A percentile compares a stretch with the other conserved stretches of the same genome.
These are phyloP conservation scores for Oxyteleia sp. DNA, from an alignment of 2,888 invertebrate genomes.

Conservation along the genomic window DNA sequence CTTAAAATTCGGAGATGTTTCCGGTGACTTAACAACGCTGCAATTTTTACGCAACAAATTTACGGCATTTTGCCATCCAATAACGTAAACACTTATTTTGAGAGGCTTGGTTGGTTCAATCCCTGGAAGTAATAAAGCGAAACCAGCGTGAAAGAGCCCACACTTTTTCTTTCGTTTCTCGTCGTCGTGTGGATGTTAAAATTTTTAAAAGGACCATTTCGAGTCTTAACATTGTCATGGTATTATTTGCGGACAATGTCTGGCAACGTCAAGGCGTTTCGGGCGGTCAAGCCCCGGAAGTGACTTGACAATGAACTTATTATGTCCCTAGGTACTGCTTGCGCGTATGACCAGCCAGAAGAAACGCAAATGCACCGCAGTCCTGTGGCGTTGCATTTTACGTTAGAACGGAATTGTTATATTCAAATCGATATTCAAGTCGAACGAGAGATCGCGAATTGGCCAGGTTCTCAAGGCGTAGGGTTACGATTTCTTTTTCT, in stretches of 20 bases:
- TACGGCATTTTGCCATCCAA: neutral
- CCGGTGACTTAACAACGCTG: too few species aligned
- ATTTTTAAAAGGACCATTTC: constrained; percentile 57
- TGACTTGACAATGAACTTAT: constrained; percentile 82
- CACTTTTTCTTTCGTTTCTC: constrained; percentile 34
- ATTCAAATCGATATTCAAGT: constrained; percentile 77
- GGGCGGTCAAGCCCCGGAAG: constrained; percentile 84
- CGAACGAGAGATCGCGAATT: constrained; percentile 60
- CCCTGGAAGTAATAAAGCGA: constrained; percentile 57
- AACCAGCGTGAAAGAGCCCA: constrained; percentile 49
- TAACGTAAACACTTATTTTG: constrained; percentile 26
- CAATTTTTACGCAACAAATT: constrained; percentile 35
- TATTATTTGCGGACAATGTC: constrained; percentile 82
- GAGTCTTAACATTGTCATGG: constrained; percentile 56
- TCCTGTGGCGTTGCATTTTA: constrained; percentile 47
- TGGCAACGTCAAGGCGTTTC: constrained; percentile 80
- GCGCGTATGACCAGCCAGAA: constrained; percentile 53
- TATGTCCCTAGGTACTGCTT: constrained; percentile 74
- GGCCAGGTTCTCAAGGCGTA: constrained; percentile 86
- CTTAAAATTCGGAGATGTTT: too few species aligned
- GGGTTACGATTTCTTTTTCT: constrained; percentile 81
- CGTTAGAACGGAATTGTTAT: constrained; percentile 44
- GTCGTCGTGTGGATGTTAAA: constrained; percentile 34
- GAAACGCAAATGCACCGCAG: constrained; percentile 52
- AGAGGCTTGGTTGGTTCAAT: constrained; percentile 38